These are phyloP conservation scores for Holotrichia oblita DNA, from an alignment of 1,140 invertebrate genomes.

Conservation along the genomic window DNA sequence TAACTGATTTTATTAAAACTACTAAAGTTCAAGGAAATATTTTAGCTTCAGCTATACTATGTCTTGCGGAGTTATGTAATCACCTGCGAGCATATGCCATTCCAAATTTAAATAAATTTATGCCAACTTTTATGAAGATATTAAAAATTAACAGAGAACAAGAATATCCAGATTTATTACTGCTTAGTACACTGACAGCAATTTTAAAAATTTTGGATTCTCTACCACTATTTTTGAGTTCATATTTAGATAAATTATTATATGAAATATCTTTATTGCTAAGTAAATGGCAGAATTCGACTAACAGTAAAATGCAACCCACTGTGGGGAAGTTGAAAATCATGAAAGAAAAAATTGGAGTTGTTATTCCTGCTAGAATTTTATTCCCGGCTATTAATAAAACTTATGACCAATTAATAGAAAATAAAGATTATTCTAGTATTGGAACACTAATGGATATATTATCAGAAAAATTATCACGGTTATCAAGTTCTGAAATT, in stretches of 20 bases:
- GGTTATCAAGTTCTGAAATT: slow-evolving; percentile 70
- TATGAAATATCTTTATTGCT: slow-evolving; percentile 69
- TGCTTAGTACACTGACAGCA: slow-evolving; percentile 69
- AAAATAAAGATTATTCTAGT: slow-evolving; percentile 67
- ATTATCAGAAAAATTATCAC: slow-evolving; percentile 74
- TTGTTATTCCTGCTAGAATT: slow-evolving; percentile 75
- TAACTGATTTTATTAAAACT: slow-evolving; percentile 69
- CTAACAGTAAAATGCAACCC: slow-evolving; percentile 65
- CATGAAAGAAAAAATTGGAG: slow-evolving; percentile 75
- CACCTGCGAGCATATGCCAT: slow-evolving; percentile 80
- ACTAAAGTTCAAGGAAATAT: slow-evolving; percentile 73
- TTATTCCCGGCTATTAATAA: slow-evolving; percentile 78
- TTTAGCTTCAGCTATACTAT: slow-evolving; percentile 78
- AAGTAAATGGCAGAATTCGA: slow-evolving; percentile 62
- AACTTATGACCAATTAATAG: slow-evolving; percentile 71
- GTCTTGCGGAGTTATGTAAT: slow-evolving; percentile 81
- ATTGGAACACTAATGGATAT: slow-evolving; percentile 78
- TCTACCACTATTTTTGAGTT: slow-evolving; percentile 81
- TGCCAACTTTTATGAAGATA: slow-evolving; percentile 79
- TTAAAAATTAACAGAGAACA: slow-evolving; percentile 64
- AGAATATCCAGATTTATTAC: slow-evolving; percentile 59
- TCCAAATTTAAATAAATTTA: slow-evolving; percentile 75
- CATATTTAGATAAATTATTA: slow-evolving; percentile 82
- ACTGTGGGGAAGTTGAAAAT: slow-evolving; percentile 68
- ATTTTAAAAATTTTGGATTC: slow-evolving; percentile 84